These are phyloP conservation scores for Ariopsis seemanni DNA, from an alignment of 2,113 vertebrate species.

Conservation along the genomic window DNA sequence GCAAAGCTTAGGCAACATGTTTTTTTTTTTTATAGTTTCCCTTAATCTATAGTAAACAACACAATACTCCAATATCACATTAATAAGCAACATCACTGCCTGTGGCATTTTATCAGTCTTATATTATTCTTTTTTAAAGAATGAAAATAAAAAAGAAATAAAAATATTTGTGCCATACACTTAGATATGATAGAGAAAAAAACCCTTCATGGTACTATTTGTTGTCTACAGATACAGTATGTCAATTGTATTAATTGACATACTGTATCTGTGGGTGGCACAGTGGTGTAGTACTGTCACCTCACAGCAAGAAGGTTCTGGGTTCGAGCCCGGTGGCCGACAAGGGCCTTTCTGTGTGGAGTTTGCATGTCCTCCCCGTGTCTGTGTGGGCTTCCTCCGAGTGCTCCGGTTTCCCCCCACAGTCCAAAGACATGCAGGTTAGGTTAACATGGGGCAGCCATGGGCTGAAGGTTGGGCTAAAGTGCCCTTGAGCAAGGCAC, in stretches of 20 bases:
- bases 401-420: too few relatives aligned
- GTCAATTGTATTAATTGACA: not conserved
- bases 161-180: not conserved
- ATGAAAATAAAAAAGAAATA: not conserved
- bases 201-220: not conserved
- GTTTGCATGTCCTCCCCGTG: too few relatives aligned
- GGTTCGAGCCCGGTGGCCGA: too few relatives aligned
- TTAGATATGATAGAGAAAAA: not conserved
- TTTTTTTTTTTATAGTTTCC: not conserved
- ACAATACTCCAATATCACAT: not conserved
- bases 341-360: too few relatives aligned
- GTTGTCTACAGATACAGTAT: not conserved
- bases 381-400: too few relatives aligned
- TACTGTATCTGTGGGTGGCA: too few relatives aligned
- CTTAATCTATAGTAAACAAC: not conserved
- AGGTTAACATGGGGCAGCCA: too few relatives aligned
- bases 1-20: not conserved
- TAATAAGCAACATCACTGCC: not conserved
- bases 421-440: too few relatives aligned
- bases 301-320: too few relatives aligned
- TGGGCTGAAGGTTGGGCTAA: too few relatives aligned
- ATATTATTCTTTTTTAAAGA: not conserved
- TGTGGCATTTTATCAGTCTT: not conserved
- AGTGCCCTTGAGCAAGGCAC: too few relatives aligned
- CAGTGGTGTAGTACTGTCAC: too few relatives aligned